Conservation (phyloP, 2,888 invertebrate genomes). For the Nemoura dubitans region DNA sequence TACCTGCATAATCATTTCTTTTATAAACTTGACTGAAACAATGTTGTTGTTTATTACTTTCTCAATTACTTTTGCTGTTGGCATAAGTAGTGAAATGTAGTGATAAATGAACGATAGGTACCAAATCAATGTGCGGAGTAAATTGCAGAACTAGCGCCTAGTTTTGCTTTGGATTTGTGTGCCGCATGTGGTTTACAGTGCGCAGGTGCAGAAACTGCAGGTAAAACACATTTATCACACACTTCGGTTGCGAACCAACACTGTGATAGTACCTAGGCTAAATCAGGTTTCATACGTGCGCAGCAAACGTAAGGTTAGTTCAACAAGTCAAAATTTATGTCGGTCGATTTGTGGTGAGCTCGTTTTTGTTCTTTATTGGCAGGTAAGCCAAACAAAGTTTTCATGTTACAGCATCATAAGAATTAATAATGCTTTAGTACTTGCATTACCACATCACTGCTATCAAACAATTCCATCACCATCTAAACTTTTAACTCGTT, state of each 20-base stretch:
- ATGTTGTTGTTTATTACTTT: slow-evolving; percentile 21
- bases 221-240: slow-evolving; percentile 10
- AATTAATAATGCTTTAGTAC: not conserved
- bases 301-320: slow-evolving; percentile 35
- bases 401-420: not conserved
- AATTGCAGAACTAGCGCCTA: slow-evolving; percentile 27
- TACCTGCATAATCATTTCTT: not conserved
- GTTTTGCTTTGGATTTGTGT: slow-evolving; percentile 37
- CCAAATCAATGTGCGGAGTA: not conserved
- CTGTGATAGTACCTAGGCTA: not conserved
- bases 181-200: slow-evolving; percentile 38
- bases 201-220: slow-evolving; percentile 26
- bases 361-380: slow-evolving; percentile 29
- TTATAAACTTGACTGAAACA: slow-evolving; percentile 9
- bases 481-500: not conserved
- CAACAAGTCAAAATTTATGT: slow-evolving; percentile 20
- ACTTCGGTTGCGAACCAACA: not conserved
- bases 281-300: slow-evolving; percentile 3
- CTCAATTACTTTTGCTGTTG: slow-evolving; percentile 8
- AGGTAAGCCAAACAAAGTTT: slow-evolving; percentile 35
- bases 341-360: not conserved
- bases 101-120: slow-evolving; percentile 5
- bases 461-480: not conserved
- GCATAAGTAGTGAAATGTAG: slow-evolving; percentile 32
- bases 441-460: slow-evolving; percentile 16